Evolutionary conservation across 2,888 invertebrate genomes (phyloP).

Genomic region (Lacanobia oleracea): DNA sequence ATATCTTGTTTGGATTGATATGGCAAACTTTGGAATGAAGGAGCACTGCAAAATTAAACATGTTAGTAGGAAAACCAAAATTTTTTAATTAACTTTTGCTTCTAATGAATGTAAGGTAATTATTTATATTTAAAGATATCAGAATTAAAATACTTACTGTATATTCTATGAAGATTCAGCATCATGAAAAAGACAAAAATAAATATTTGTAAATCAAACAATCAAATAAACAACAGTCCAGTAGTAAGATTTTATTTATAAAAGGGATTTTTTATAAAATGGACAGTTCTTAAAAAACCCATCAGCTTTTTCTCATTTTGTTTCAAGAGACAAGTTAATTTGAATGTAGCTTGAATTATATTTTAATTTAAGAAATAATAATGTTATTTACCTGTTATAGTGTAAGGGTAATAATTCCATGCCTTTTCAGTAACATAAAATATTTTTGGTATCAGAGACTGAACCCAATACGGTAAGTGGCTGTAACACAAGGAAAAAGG

Average conservation of each 20-base stretch:
- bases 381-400: constrained; percentile 93
- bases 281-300: background rate
- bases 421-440: constrained; percentile 98
- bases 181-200: constrained; percentile 44
- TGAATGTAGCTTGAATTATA: background rate
- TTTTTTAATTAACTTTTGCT: background rate
- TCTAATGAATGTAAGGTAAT: background rate
- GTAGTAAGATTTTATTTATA: background rate
- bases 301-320: background rate
- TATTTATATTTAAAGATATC: background rate
- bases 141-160: constrained; percentile 45
- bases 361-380: background rate
- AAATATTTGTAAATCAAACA: constrained; percentile 6
- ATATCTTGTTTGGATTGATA: constrained; percentile 96
- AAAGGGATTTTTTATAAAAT: background rate
- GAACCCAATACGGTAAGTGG: constrained; percentile 97
- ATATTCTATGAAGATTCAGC: constrained; percentile 45
- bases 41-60: constrained; percentile 93
- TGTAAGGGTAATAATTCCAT: constrained; percentile 98
- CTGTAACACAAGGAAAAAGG: constrained; percentile 87
- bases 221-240: background rate
- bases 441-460: constrained; percentile 96
- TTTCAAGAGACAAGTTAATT: background rate
- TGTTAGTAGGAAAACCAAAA: background rate
- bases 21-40: constrained; percentile 96